Conservation (phyloP, 2,797 vertebrate species). For the Luscinia megarhynchos region DNA sequence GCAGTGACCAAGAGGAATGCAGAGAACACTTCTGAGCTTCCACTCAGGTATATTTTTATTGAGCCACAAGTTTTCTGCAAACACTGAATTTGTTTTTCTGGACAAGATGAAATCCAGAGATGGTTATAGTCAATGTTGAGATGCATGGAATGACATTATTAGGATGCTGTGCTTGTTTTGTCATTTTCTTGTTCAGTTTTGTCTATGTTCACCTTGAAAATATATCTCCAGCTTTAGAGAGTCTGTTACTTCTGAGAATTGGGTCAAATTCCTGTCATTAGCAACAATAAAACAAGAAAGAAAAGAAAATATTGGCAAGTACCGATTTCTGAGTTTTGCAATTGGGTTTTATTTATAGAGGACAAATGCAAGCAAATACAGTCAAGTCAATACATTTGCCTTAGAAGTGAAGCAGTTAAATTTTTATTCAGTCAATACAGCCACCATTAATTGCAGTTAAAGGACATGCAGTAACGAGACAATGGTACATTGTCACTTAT, state of each 20-base stretch:
- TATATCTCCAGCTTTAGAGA: neutral
- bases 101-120: neutral
- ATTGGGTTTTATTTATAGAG: neutral
- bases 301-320: neutral
- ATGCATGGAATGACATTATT: neutral
- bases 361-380: neutral
- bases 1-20: neutral
- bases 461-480: neutral
- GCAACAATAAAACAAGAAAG: neutral
- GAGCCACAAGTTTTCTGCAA: neutral
- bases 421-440: neutral
- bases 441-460: neutral
- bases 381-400: neutral
- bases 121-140: neutral
- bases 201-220: neutral
- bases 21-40: neutral
- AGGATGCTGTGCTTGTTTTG: neutral
- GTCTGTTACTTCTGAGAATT: neutral
- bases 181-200: neutral
- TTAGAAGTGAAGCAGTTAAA: neutral
- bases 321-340: neutral
- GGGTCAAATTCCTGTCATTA: neutral
- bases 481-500: neutral
- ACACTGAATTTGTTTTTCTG: neutral
- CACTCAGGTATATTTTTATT: neutral